These are phyloP conservation scores for Brachypodius melanocephalos DNA, from an alignment of 2,113 vertebrate species.

Conservation along the genomic window DNA sequence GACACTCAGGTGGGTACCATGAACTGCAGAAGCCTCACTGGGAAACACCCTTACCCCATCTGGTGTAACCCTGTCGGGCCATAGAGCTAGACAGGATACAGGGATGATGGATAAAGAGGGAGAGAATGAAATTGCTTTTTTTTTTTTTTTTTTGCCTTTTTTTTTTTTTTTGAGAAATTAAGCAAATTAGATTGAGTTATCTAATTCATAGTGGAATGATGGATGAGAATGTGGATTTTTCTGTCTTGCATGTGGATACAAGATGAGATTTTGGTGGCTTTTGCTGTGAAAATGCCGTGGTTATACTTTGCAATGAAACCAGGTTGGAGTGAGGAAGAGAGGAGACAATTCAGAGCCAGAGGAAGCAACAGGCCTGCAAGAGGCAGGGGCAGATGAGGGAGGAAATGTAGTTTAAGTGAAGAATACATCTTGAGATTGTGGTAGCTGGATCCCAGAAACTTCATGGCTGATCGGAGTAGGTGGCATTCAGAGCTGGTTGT, in stretches of 20 bases:
- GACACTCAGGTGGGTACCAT: not conserved
- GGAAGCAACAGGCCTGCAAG: not conserved
- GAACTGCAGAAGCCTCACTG: not conserved
- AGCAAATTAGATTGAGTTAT: conserved; percentile 20
- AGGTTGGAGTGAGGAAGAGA: not conserved
- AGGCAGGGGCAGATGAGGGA: not conserved
- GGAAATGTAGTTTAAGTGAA: not conserved
- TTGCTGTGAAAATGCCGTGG: not conserved
- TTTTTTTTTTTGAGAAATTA: conserved; percentile 25
- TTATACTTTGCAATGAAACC: not conserved
- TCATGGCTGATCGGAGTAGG: not conserved
- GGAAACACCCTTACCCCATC: not conserved
- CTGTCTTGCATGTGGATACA: not conserved
- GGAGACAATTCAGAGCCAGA: not conserved
- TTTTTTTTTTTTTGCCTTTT: conserved; percentile 7
- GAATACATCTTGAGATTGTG: not conserved
- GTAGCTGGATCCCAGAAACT: not conserved
- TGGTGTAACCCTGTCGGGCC: not conserved
- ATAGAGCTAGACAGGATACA: not conserved
- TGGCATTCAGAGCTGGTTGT: not conserved
- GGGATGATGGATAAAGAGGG: conserved; percentile 21
- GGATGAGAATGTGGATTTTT: conserved; percentile 17
- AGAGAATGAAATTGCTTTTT: conserved; percentile 13
- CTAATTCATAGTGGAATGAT: conserved; percentile 43
- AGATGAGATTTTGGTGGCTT: not conserved